phyloP scores from a whole-genome alignment of 2,888 invertebrate genomes.

The Spodoptera picta region DNA sequence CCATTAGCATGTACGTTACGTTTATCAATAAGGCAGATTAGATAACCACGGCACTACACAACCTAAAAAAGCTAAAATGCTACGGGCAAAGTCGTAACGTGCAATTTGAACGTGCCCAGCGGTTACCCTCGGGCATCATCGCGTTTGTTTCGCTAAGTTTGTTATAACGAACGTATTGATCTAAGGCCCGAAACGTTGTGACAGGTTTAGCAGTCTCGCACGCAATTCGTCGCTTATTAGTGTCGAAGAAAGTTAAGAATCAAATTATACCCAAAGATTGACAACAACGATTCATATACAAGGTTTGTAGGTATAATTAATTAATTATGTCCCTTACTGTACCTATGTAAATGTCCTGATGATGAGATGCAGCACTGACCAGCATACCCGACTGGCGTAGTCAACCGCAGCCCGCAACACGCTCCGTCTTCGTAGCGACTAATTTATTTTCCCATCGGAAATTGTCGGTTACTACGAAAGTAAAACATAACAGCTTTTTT shows the following conservation, averaged over 20 bases:
- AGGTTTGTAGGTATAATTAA: too few relatives aligned
- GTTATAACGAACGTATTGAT: slow-evolving; percentile 41
- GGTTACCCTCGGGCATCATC: slow-evolving; percentile 31
- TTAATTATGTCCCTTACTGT: too few relatives aligned
- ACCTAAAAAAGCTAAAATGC: slow-evolving; percentile 42
- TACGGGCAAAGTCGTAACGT: slow-evolving; percentile 34
- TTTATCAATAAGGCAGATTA: slow-evolving; percentile 48
- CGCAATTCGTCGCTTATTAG: slow-evolving; percentile 40
- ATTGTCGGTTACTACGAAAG: slow-evolving; percentile 43
- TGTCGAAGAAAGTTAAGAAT: slow-evolving; percentile 11
- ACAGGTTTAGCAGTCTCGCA: slow-evolving; percentile 48
- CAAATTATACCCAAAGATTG: slow-evolving; percentile 21
- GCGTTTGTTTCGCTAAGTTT: slow-evolving; percentile 38
- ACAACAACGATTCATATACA: slow-evolving; percentile 12
- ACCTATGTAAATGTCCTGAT: slow-evolving; percentile 7
- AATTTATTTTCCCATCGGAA: slow-evolving; percentile 58
- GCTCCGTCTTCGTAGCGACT: slow-evolving; percentile 39
- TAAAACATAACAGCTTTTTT: slow-evolving; percentile 47
- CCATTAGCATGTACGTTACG: slow-evolving; percentile 36
- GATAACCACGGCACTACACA: slow-evolving; percentile 38
- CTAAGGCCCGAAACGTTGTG: slow-evolving; percentile 43
- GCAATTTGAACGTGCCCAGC: slow-evolving; percentile 49
- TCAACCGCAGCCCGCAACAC: slow-evolving; percentile 32
- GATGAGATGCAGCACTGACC: too few relatives aligned
- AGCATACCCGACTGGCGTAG: too few relatives aligned